A percentile compares a stretch with the other conserved stretches of the same genome.
Conservation (phyloP, 2,113 vertebrate species). For the Lophius piscatorius region DNA sequence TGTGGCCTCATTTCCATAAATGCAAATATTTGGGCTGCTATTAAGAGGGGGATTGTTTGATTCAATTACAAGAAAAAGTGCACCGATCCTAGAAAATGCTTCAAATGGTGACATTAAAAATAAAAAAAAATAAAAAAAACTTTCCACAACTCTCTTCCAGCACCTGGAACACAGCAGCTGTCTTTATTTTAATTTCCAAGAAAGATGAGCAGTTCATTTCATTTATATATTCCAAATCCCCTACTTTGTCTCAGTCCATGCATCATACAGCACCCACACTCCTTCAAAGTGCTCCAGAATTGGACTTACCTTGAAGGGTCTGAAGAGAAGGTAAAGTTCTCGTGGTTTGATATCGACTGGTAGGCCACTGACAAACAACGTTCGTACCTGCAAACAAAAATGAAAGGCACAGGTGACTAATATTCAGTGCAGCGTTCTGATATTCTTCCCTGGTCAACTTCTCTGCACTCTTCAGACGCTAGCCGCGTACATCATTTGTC, state of each 20-base stretch:
- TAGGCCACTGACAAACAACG: conserved; percentile 96
- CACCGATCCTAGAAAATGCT: not conserved
- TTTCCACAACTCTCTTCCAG: not conserved
- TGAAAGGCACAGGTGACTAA: not conserved
- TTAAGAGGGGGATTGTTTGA: conserved; percentile 21
- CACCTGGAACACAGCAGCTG: not conserved
- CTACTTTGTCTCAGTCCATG: not conserved
- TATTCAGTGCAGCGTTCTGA: too few relatives aligned
- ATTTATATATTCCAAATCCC: not conserved
- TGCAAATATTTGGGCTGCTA: conserved; percentile 52
- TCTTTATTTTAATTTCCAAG: conserved; percentile 7
- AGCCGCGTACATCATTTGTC: too few relatives aligned
- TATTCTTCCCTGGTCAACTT: too few relatives aligned
- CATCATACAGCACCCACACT: not conserved
- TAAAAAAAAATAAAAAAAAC: too few relatives aligned
- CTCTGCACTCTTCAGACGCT: too few relatives aligned
- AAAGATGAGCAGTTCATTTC: not conserved
- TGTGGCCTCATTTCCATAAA: conserved; percentile 73
- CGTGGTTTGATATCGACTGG: conserved; percentile 97
- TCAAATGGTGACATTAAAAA: too few relatives aligned
- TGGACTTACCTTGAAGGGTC: conserved; percentile 92
- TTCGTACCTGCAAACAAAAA: conserved; percentile 79
- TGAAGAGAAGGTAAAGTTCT: conserved; percentile 96
- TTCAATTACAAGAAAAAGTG: not conserved
- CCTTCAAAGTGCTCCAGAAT: not conserved